These are phyloP conservation scores for Diplodus sargus DNA, from an alignment of 2,797 vertebrate species.

Conservation along the genomic window DNA sequence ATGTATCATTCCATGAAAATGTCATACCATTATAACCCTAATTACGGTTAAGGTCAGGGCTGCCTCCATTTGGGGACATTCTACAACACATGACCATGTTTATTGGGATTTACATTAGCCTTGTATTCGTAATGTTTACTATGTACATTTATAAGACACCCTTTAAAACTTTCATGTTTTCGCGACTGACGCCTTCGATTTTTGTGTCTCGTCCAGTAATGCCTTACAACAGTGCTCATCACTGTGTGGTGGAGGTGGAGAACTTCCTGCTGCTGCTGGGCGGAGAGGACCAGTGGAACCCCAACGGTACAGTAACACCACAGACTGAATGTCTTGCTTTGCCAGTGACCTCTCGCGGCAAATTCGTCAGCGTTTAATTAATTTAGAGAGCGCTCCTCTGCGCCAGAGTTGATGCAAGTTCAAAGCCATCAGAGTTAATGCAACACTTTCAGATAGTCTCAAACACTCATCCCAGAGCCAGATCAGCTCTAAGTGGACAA, in stretches of 20 bases:
- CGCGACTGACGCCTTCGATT: slow-evolving; percentile 10
- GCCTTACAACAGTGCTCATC: slow-evolving; percentile 99
- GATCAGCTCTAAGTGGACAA: slow-evolving; percentile 69
- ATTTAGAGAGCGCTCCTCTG: slow-evolving; percentile 5
- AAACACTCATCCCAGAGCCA: slow-evolving; percentile 50
- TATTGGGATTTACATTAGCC: background rate
- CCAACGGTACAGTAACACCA: slow-evolving; percentile 92
- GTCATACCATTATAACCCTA: too few species aligned
- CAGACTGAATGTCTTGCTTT: background rate
- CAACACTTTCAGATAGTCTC: slow-evolving; percentile 43
- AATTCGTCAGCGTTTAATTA: slow-evolving; percentile 22
- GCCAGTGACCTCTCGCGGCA: slow-evolving; percentile 18
- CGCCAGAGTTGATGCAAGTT: slow-evolving; percentile 35
- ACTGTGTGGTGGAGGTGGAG: slow-evolving; percentile 99
- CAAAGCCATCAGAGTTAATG: slow-evolving; percentile 49
- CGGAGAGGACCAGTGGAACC: slow-evolving; percentile 99
- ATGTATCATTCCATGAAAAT: too few species aligned
- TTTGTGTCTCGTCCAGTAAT: slow-evolving; percentile 89
- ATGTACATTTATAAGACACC: background rate
- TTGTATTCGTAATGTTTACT: background rate
- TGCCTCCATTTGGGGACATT: background rate
- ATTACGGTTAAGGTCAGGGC: background rate
- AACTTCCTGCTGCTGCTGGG: slow-evolving; percentile 98
- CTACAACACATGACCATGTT: background rate
- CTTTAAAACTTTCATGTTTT: background rate